phyloP scores from a whole-genome alignment of 2,797 vertebrate genomes.

The Cossypha niveicapilla region DNA sequence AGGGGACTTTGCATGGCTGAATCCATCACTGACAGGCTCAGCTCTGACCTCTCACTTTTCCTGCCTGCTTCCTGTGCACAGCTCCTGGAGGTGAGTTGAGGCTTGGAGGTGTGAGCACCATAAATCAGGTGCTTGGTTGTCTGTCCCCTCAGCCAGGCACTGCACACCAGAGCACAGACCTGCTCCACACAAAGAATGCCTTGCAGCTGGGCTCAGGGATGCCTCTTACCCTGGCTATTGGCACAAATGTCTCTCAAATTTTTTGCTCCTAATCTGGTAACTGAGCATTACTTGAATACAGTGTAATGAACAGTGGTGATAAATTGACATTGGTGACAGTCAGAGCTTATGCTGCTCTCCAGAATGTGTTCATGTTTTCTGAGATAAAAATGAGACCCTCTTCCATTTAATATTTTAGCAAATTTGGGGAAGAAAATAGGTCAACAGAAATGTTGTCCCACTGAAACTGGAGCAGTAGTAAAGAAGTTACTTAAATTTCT shows the following conservation, averaged over 20 bases:
- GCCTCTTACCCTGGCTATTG: background rate
- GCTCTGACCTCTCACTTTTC: background rate
- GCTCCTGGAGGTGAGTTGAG: background rate
- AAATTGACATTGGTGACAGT: background rate
- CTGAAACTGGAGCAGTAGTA: background rate
- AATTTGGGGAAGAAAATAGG: background rate
- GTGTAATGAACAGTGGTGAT: background rate
- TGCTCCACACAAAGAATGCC: background rate
- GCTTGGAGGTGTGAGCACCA: background rate
- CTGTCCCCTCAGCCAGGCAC: background rate
- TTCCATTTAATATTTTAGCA: background rate
- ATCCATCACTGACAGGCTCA: background rate
- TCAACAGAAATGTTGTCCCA: background rate
- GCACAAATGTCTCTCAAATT: background rate
- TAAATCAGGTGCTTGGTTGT: background rate
- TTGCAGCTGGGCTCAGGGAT: background rate
- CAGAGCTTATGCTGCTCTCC: background rate
- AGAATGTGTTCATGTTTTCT: background rate
- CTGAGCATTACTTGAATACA: background rate
- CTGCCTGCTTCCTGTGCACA: background rate
- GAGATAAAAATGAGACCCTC: background rate
- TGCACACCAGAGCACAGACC: background rate
- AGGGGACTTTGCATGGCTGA: accelerated
- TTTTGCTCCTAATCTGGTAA: background rate
- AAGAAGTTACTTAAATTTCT: background rate